phyloP scores from a whole-genome alignment of 2,888 invertebrate genomes.

The Spatulosminthurus flaviceps region DNA sequence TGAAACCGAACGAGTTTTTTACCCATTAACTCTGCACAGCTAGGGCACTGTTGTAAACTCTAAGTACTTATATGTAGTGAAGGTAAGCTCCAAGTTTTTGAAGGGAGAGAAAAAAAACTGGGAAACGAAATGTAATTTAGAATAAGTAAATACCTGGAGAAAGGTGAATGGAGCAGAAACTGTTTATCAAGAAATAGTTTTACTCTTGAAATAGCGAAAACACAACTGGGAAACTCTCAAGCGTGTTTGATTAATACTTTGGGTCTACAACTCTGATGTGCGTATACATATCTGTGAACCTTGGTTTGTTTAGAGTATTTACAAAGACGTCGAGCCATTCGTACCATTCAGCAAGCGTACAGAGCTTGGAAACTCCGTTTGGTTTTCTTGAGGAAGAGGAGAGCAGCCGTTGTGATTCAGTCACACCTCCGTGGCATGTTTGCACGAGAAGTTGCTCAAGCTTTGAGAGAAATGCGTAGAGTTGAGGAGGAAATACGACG shows the following conservation, averaged over 20 bases:
- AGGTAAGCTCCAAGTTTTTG: too few species aligned
- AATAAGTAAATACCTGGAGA: too few species aligned
- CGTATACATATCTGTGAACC: too few species aligned
- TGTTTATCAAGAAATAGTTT: too few species aligned
- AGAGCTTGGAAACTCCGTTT: conserved; percentile 86
- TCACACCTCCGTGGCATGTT: conserved; percentile 87
- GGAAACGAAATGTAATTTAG: too few species aligned
- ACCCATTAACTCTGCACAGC: too few species aligned
- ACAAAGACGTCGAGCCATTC: conserved; percentile 74
- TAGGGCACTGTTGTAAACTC: too few species aligned
- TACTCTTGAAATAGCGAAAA: background rate
- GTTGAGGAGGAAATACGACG: conserved; percentile 87
- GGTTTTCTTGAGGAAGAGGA: conserved; percentile 79
- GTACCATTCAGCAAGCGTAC: conserved; percentile 84
- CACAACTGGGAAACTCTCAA: background rate
- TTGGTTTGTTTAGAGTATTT: conserved; percentile 70
- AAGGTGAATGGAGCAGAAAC: too few species aligned
- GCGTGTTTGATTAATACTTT: conserved; percentile 14
- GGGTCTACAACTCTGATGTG: too few species aligned
- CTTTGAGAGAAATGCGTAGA: conserved; percentile 84
- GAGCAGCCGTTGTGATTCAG: conserved; percentile 87
- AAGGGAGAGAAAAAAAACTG: too few species aligned
- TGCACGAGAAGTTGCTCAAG: conserved; percentile 85
- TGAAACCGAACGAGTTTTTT: too few species aligned
- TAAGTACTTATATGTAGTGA: too few species aligned